phyloP scores from a whole-genome alignment of 2,888 invertebrate species.

The Catocala fraxini region DNA sequence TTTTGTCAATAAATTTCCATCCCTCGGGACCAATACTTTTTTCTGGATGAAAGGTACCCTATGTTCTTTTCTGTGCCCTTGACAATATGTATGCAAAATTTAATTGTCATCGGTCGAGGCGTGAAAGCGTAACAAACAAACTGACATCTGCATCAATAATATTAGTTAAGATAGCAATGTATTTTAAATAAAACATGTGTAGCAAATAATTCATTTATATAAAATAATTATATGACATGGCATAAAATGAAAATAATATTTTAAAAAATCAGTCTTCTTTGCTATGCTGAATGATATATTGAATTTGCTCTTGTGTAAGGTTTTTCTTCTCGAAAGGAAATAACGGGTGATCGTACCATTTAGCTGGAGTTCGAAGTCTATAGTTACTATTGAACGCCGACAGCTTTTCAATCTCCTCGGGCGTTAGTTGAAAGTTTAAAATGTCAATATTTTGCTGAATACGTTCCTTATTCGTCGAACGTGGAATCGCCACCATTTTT shows the following conservation, averaged over 20 bases:
- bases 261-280: constrained; percentile 66
- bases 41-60: no score
- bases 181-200: no score
- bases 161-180: no score
- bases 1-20: no score
- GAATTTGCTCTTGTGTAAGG: constrained; percentile 67
- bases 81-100: no score
- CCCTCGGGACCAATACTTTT: no score
- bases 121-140: no score
- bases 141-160: no score
- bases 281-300: constrained; percentile 70
- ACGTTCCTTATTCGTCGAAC: constrained; percentile 86
- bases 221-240: neutral
- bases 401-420: constrained; percentile 83
- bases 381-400: constrained; percentile 84
- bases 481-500: constrained; percentile 87
- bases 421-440: constrained; percentile 85
- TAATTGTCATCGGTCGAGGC: no score
- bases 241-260: neutral
- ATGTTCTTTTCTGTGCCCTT: no score
- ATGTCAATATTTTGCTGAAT: constrained; percentile 87
- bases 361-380: constrained; percentile 72
- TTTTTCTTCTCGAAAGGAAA: constrained; percentile 80
- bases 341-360: constrained; percentile 70
- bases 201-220: no score